These are phyloP conservation scores for Eremophila alpestris DNA, from an alignment of 2,797 vertebrate genomes.

Conservation along the genomic window DNA sequence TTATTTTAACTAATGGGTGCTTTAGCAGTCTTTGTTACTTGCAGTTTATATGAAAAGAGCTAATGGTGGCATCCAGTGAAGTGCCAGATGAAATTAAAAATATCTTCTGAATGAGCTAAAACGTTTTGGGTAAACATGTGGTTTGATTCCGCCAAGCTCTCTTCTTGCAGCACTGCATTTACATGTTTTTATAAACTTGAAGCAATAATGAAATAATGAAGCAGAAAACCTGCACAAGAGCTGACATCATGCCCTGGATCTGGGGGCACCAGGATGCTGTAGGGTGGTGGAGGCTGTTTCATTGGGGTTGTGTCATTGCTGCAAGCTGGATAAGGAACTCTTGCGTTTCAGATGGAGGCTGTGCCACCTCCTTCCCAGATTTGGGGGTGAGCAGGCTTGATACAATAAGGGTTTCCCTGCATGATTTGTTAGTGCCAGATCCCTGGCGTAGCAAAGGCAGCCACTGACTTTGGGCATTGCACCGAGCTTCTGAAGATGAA, in stretches of 20 bases:
- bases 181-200: not conserved
- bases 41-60: not conserved
- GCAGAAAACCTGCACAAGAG: not conserved
- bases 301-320: rapidly evolving
- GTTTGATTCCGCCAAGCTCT: not conserved
- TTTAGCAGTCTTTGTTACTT: not conserved
- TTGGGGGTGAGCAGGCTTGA: not conserved
- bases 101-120: not conserved
- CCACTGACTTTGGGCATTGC: not conserved
- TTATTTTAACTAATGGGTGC: not conserved
- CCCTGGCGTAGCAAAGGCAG: not conserved
- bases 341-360: rapidly evolving
- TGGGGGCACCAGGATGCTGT: not conserved
- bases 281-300: not conserved
- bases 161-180: not conserved
- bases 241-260: not conserved
- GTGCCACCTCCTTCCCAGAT: rapidly evolving
- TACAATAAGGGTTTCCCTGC: rapidly evolving
- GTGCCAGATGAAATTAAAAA: not conserved
- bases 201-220: not conserved
- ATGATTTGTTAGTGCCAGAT: not conserved
- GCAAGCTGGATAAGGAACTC: not conserved
- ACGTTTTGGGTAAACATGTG: not conserved
- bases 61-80: not conserved
- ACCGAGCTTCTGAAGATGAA: not conserved